Conservation (phyloP, 2,113 vertebrate genomes). For the Tyrannus savana region DNA sequence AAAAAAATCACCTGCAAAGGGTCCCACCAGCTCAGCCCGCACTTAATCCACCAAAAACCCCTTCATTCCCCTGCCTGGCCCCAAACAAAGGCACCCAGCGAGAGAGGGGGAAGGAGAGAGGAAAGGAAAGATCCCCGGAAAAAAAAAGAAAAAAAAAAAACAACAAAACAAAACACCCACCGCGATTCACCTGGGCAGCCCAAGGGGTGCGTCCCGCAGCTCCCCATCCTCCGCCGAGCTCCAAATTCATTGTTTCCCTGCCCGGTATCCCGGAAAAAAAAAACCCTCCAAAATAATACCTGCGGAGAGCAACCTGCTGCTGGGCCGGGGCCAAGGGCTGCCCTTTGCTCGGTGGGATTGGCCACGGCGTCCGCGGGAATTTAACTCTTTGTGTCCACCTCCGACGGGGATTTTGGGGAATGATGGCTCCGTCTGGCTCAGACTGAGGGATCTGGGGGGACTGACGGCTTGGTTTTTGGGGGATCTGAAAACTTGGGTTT, state of each 20-base stretch:
- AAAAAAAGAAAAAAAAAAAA: background rate
- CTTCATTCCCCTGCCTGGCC: background rate
- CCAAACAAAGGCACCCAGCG: conserved; percentile 7
- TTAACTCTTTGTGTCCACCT: conserved; percentile 61
- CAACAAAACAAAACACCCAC: background rate
- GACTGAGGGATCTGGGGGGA: background rate
- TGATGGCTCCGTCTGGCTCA: accelerated
- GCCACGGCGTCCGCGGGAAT: background rate
- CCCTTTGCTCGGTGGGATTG: conserved; percentile 30
- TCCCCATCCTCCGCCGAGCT: background rate
- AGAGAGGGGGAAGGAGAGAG: background rate
- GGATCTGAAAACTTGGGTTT: background rate
- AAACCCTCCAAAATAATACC: background rate
- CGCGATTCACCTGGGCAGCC: background rate
- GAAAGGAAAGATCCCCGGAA: background rate
- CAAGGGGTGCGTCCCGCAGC: background rate
- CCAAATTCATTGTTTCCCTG: background rate
- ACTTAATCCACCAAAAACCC: background rate
- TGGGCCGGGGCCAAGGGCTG: conserved; percentile 29
- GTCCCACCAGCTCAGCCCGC: background rate
- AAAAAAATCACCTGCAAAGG: background rate
- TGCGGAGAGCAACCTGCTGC: conserved; percentile 51
- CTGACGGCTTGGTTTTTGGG: background rate
- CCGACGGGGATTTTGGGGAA: background rate
- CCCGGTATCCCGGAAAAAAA: background rate